Evolutionary conservation across 1,140 invertebrate genomes (phyloP), one percentile per base, ranked within the genome.

Genomic region (Ceratina calcarata): DNA sequence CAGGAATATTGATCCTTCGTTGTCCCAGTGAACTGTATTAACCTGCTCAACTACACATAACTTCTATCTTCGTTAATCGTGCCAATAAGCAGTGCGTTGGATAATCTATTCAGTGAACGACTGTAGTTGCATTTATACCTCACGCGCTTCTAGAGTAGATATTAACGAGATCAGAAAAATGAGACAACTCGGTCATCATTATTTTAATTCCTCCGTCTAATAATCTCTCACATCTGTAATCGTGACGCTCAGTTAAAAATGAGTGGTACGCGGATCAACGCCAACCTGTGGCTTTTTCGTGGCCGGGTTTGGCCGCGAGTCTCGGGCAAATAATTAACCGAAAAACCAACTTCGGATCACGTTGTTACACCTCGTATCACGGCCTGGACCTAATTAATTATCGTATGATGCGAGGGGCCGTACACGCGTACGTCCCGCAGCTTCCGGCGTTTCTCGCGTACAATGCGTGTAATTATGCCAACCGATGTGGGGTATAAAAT

Each of bases 201-300:
- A 10, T 6, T 10, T 45, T 2, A 10, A 45, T 8, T 45, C 10
- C 37, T 45, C 37, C n/a, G n/a, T 3, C 15, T 16, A 67, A 16
- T 16, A 67, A 16, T 16, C 1, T 6, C 45, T 13, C 65, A 10
- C 37, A 45, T 51, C 37, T 18, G 18, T 53, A 53, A 16, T 24
- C 18, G 18, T 22, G 22, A 51, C 4, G 7, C 2, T 0, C 1
- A 2, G n/a, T 10, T 53, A 53, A 70, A 70, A 70, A 20, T 58
- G 16, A 20, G 18, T 7, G 66, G 0, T 20, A 10, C 51, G n/a
- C 15, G 55, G 6, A 70, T 24, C 66, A 22, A 68, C n/a, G 58
- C 20, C 75, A 78, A 78, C 66, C 58, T 78, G 68, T 77, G 24
- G 74, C 74, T 70, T 58, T 22, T 16, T 68, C 22, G 66, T 15